Base-by-base conservation (phyloP, 2,797 vertebrate genomes). In the Discoglossus pictus region DNA sequence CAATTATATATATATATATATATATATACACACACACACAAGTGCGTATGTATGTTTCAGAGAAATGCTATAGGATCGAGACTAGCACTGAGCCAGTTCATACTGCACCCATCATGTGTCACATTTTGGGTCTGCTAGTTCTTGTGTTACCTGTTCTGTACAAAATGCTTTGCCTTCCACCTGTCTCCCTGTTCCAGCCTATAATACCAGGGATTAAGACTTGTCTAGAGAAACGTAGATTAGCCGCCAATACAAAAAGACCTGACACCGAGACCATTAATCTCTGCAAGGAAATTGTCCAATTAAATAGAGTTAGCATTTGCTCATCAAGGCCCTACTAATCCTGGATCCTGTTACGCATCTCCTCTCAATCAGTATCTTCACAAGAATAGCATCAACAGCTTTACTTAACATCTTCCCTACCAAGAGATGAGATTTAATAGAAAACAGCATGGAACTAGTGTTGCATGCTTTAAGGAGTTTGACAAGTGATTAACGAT, bases 271-370 rank as follows among this genome's bases (percentile, higher is more conserved):
- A 44, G 24, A 52, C 16, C 18, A 25, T 47, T 53, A 61, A 54
- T 47, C 48, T 61, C 38, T 43, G 24, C 11, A 40, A 36, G 8
- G n/a, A 16, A 52, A 44, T 20, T 10, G 13, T 44, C 38, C 15
- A 52, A 52, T 18, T 35, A 36, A 21, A 23, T 6, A 27, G 24
- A 12, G 24, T 42, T 12, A 21, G 15, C 12, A 9, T 21, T 10
- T 38, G 18, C 27, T 61, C 9, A 3, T 36, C 15, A 23, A 24
- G 15, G 42, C 31, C 17, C 2, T 7, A 7, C 40, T 47, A 61
- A 68, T 68, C 58, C 56, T 16, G 12, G 47, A 68, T 68, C 66
- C 39, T 20, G 40, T 61, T 68, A 46, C 66, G 56, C 1, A 35
- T 27, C 15, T 31, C 15, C 20, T 2, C 12, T 51, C 6, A 24